A percentile compares a stretch with the other conserved stretches of the same genome.
phyloP scores from a whole-genome alignment of 2,113 vertebrate genomes.

The Micromys minutus region DNA sequence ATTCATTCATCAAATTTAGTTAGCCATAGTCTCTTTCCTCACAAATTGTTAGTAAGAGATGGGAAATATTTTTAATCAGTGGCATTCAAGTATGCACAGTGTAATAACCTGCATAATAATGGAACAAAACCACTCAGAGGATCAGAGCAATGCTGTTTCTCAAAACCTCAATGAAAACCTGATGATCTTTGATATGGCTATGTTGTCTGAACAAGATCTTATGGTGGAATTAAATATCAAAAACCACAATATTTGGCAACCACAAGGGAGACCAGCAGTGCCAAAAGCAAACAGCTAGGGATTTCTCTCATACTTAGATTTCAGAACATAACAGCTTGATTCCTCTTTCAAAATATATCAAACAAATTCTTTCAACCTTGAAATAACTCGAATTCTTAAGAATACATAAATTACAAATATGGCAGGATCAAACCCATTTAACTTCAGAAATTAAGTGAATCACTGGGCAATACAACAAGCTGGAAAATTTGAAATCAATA shows the following conservation, averaged over 20 bases:
- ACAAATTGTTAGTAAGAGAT: background rate
- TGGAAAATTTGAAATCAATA: constrained; percentile 12
- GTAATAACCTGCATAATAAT: background rate
- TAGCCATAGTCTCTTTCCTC: background rate
- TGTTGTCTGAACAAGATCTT: background rate
- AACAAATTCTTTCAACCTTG: background rate
- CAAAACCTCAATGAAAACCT: background rate
- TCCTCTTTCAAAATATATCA: constrained; percentile 46
- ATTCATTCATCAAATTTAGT: background rate
- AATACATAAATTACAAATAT: constrained; percentile 57
- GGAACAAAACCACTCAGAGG: too few species aligned
- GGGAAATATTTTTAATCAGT: background rate
- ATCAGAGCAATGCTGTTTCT: background rate
- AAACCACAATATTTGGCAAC: constrained; percentile 7
- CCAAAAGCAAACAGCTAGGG: background rate
- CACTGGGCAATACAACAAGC: constrained; percentile 41
- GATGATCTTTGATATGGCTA: background rate
- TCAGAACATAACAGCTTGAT: constrained; percentile 41
- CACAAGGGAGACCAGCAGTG: background rate
- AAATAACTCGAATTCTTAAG: constrained; percentile 61
- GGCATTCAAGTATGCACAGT: background rate
- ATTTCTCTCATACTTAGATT: background rate
- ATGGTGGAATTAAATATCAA: background rate
- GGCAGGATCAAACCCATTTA: constrained; percentile 57
- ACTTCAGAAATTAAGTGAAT: constrained; percentile 55